A percentile compares a stretch with the other conserved stretches of the same genome.
Evolutionary conservation across 1,140 invertebrate genomes (phyloP).

Genomic region (Drosophila hydei): DNA sequence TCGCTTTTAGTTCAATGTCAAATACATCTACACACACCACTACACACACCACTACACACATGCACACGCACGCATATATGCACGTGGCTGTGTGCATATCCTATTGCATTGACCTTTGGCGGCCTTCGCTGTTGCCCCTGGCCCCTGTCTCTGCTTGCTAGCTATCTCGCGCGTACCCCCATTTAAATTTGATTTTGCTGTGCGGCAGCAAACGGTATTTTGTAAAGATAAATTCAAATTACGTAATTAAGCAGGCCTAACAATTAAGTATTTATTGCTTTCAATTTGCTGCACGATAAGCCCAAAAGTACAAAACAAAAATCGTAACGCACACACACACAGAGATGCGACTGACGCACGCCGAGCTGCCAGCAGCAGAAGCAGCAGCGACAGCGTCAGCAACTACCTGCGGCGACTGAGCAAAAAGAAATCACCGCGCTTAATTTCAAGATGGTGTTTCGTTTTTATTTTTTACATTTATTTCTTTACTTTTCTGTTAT

Average conservation of each 20-base stretch:
- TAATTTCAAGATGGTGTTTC: slow-evolving; percentile 61
- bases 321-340: slow-evolving; percentile 19
- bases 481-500: slow-evolving; percentile 25
- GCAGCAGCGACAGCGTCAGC: slow-evolving; percentile 18
- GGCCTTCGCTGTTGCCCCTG: slow-evolving; percentile 40
- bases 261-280: slow-evolving; percentile 80
- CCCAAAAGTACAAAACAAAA: slow-evolving; percentile 31
- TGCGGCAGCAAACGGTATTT: slow-evolving; percentile 28
- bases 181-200: neutral
- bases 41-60: neutral
- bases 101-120: slow-evolving; percentile 42
- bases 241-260: slow-evolving; percentile 69
- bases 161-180: neutral
- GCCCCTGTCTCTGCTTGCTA: slow-evolving; percentile 9
- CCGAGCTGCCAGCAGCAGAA: slow-evolving; percentile 26
- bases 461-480: slow-evolving; percentile 26
- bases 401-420: slow-evolving; percentile 44
- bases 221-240: slow-evolving; percentile 71
- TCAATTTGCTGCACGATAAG: slow-evolving; percentile 74
- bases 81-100: slow-evolving; percentile 19
- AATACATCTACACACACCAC: slow-evolving; percentile 7
- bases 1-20: slow-evolving; percentile 47
- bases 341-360: slow-evolving; percentile 34
- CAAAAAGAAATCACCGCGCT: slow-evolving; percentile 59
- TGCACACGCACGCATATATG: neutral